Percentiles rank a stretch among this genome's conserved stretches.
These are phyloP conservation scores for Sebastes hubbsi DNA, from an alignment of 2,797 vertebrate species.

Conservation along the genomic window DNA sequence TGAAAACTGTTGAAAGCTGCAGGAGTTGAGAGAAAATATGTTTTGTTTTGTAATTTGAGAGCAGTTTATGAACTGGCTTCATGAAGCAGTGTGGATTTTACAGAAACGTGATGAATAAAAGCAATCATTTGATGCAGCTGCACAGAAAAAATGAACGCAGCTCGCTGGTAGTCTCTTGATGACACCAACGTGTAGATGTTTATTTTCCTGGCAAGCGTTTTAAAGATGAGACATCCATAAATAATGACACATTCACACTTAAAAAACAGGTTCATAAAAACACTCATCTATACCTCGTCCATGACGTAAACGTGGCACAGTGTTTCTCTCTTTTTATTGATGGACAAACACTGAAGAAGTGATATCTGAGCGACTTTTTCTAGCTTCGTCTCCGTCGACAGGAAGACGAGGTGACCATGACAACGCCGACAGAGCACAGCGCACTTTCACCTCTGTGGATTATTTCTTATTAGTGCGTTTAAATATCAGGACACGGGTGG, in stretches of 20 bases:
- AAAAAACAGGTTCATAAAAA: neutral
- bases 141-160: neutral
- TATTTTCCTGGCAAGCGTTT: neutral
- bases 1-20: neutral
- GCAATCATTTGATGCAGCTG: neutral
- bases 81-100: neutral
- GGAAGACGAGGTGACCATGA: slow-evolving; percentile 49
- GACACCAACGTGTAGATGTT: neutral
- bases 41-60: neutral
- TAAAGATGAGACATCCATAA: neutral
- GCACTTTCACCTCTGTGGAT: neutral
- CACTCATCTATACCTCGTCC: neutral
- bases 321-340: neutral
- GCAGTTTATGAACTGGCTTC: neutral
- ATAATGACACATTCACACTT: neutral
- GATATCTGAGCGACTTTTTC: neutral
- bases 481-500: neutral
- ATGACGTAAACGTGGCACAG: neutral
- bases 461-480: neutral
- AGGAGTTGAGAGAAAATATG: neutral
- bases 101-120: neutral
- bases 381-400: neutral
- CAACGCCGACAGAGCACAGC: slow-evolving; percentile 13
- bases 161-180: neutral
- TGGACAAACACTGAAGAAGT: neutral